Base-by-base conservation (phyloP, 2,113 vertebrate species). In the Ageneiosus marmoratus region DNA sequence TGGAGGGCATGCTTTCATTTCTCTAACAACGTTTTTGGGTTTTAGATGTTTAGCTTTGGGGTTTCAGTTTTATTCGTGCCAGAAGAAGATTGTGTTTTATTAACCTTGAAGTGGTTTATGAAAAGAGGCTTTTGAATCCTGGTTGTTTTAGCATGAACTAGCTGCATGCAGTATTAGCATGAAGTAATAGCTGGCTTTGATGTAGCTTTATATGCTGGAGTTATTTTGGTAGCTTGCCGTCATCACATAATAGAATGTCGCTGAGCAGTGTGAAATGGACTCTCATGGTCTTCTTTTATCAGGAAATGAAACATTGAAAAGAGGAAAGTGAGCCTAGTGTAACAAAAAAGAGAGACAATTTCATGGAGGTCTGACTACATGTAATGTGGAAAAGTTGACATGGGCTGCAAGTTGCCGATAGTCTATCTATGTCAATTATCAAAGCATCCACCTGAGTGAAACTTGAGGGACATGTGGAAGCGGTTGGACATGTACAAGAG, bases 311-410 rank as follows among this genome's bases (percentile, higher is more conserved):
- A 80, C 56, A 34, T 69, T 60, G 34, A 55, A 9, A 11, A 44
- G 80, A 77, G 37, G 53, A 48, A 63, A 81, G 65, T 55, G 75
- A 58, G 65, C 34, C 16, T 51, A 18, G 46, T 70, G 70, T 60
- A 76, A 75, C 75, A 67, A 76, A 65, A 79, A 53, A 58, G 81
- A 69, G 44, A 84, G n/a, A 53, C 5, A 85, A 83, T 88, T 87
- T 87, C 24, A 77, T 27, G 50, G 72, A 72, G 55, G 53, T 79
- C 56, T 86, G 84, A 88, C 78, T 85, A 81, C 80, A 90, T 87
- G 83, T 77, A 76, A 75, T 55, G 77, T 72, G 81, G 62, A 79
- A 76, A 27, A 79, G 86, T 89, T 83, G 80, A 87, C 87, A 88
- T 69, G 79, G 72, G 81, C 81, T 83, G 80, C 37, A 78, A 76